Evolutionary conservation across 2,113 vertebrate genomes (phyloP).

Genomic region (Coturnix japonica): DNA sequence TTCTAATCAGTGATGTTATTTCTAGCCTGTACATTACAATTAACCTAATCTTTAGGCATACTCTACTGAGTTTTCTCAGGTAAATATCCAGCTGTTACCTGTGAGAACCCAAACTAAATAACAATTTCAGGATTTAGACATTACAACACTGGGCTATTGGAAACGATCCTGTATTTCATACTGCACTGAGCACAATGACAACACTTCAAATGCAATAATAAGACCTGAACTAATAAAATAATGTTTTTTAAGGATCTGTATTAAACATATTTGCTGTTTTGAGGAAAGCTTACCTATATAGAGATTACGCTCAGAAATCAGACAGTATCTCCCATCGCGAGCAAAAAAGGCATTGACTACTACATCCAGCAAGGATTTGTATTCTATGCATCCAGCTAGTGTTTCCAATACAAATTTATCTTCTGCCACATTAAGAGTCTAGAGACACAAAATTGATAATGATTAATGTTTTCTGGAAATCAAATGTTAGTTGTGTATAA

Average conservation of each 20-base stretch:
- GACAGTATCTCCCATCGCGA: constrained; percentile 73
- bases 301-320: constrained; percentile 77
- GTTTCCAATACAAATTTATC: constrained; percentile 81
- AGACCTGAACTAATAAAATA: not conserved
- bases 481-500: not conserved
- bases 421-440: constrained; percentile 66
- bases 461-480: not conserved
- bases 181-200: not conserved
- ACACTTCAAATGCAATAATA: not conserved
- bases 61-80: not conserved
- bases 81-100: not conserved
- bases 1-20: not conserved
- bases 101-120: not conserved
- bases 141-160: not conserved
- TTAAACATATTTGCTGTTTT: not conserved
- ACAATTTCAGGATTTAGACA: not conserved
- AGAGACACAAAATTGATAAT: constrained; percentile 1
- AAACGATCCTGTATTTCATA: not conserved
- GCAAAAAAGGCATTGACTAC: constrained; percentile 86
- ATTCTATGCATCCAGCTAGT: constrained; percentile 86
- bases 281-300: constrained; percentile 81
- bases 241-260: not conserved
- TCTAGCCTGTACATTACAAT: not conserved
- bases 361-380: constrained; percentile 81
- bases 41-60: not conserved